Base-by-base conservation (phyloP, 2,797 vertebrate species). In the Mastacembelus armatus region DNA sequence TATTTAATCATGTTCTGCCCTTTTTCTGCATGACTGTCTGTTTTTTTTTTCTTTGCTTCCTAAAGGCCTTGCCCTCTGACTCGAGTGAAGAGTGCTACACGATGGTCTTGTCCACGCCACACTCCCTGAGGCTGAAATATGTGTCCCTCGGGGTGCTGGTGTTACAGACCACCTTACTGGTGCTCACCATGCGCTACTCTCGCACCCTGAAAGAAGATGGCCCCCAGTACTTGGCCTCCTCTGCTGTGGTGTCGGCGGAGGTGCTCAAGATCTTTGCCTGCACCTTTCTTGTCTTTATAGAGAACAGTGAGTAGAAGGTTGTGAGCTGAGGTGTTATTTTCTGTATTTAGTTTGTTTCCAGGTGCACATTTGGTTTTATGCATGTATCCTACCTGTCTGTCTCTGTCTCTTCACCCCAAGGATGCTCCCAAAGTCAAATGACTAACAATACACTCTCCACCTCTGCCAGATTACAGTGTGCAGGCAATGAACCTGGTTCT, bases 181-280 rank as follows among this genome's bases (percentile, higher is more conserved):
- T 99, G 57, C 92, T 99, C 81, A 98, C 95, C 36, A 98, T 99
- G 98, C 96, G 98, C 50, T 98, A 97, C 86, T 99, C 98, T 10
- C 96, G 97, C 58, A 99, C 97, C 3, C 87, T 96, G 67, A 95
- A 94, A 80, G 95, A 94, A 26, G 96, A 97, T 0, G 95, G 97
- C 16, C 96, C 96, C 7, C 95, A 94, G n/a, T 99, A 99, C 89
- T 92, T 99, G 36, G 95, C 97, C 51, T 99, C 98, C n/a, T 97
- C 97, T 10, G 98, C 98, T 1, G 98, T 99, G 65, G 96, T 99
- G 81, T 89, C 93, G 30, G 96, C 98, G 9, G 98, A 99, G 80
- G 84, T 96, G 62, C 91, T 99, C 67, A 99, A 99, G 92, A 96
- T 99, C 85, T 69, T 94, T 36, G 79, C 92, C 74, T 99, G 98